phyloP scores from a whole-genome alignment of 2,888 invertebrate species.

The Yponomeuta plumbellus region DNA sequence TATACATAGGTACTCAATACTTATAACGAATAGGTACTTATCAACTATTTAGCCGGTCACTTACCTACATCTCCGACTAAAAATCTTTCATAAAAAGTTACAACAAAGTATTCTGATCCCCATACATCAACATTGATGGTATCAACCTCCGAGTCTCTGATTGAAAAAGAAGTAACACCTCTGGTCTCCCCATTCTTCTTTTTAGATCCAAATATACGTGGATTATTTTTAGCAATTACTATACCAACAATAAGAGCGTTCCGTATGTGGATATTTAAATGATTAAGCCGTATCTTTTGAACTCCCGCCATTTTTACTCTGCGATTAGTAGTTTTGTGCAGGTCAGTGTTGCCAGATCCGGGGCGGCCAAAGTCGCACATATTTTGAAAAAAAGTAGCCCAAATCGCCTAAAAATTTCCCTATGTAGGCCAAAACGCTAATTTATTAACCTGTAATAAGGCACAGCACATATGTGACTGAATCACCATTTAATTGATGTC shows the following conservation, averaged over 20 bases:
- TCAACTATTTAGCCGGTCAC: conserved; percentile 21
- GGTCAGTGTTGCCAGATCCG: no score
- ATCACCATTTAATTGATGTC: no score
- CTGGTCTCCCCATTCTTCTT: conserved; percentile 72
- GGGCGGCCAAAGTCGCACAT: no score
- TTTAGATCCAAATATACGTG: conserved; percentile 68
- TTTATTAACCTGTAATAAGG: no score
- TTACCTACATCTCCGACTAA: conserved; percentile 83
- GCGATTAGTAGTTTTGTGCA: no score
- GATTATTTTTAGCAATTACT: conserved; percentile 80
- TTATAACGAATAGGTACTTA: not conserved
- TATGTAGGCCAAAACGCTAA: no score
- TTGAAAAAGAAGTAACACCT: conserved; percentile 85
- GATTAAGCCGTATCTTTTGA: conserved; percentile 55
- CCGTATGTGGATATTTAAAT: conserved; percentile 59
- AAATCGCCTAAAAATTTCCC: no score
- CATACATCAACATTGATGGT: conserved; percentile 86
- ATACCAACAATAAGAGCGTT: conserved; percentile 73
- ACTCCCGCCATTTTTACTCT: conserved; percentile 59
- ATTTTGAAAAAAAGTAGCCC: no score
- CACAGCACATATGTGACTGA: no score
- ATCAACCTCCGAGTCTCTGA: conserved; percentile 83
- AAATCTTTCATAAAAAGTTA: conserved; percentile 78
- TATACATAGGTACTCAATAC: not conserved
- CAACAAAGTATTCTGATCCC: conserved; percentile 80